These are phyloP conservation scores for Ochlodes sylvanus DNA, from an alignment of 2,888 invertebrate species.

Conservation along the genomic window DNA sequence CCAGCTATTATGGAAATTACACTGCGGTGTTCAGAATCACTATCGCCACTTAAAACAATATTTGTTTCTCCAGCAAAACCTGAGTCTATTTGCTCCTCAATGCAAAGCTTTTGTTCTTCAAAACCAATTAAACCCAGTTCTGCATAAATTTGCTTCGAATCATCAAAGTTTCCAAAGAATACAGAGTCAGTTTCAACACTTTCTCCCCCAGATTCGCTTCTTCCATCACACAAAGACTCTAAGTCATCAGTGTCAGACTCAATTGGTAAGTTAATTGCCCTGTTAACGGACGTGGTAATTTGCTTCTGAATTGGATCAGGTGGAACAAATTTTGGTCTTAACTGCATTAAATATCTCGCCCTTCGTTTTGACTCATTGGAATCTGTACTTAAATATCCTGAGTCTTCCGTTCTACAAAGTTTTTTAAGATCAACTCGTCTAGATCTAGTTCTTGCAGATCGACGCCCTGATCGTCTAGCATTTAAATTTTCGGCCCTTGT, in stretches of 20 bases:
- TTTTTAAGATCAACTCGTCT: constrained; percentile 73
- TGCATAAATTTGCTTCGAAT: constrained; percentile 72
- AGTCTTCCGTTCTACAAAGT: constrained; percentile 86
- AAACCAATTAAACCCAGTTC: constrained; percentile 67
- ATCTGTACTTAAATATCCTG: constrained; percentile 94
- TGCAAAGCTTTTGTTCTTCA: constrained; percentile 57
- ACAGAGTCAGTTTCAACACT: constrained; percentile 95
- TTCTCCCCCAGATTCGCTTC: constrained; percentile 94
- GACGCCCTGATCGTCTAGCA: constrained; percentile 69
- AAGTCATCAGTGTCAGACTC: constrained; percentile 89
- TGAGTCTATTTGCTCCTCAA: constrained; percentile 75
- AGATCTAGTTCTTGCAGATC: constrained; percentile 72
- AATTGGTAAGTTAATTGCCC: constrained; percentile 63
- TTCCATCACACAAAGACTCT: constrained; percentile 91
- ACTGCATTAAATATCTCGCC: constrained; percentile 76
- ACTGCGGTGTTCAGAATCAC: constrained; percentile 79
- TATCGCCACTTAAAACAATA: constrained; percentile 78
- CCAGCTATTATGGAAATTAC: constrained; percentile 79
- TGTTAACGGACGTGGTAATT: constrained; percentile 52
- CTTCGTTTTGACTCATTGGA: constrained; percentile 87
- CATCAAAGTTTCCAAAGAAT: constrained; percentile 90
- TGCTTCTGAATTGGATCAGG: constrained; percentile 56
- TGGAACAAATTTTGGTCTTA: constrained; percentile 63
- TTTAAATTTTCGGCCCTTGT: constrained; percentile 67
- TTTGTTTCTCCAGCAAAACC: constrained; percentile 79